Evolutionary conservation across 1,140 invertebrate species (phyloP).

Genomic region (Galendromus occidentalis): DNA sequence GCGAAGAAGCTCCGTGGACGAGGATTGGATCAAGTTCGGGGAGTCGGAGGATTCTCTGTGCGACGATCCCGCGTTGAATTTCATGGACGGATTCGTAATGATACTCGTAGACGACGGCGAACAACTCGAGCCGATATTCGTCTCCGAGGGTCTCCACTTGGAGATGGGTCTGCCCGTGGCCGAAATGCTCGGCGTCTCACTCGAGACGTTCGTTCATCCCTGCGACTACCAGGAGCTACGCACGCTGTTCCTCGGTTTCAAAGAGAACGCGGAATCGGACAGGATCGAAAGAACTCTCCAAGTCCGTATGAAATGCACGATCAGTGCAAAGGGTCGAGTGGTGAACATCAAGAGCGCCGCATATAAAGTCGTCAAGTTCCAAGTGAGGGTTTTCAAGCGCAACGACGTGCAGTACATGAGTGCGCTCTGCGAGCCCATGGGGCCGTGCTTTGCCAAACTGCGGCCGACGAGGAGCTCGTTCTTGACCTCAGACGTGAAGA

Average conservation of each 20-base stretch:
- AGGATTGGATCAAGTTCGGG: slow-evolving; percentile 13
- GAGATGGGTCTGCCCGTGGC: neutral
- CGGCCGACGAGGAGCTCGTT: slow-evolving; percentile 5
- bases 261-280: slow-evolving; percentile 27
- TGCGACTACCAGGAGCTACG: slow-evolving; percentile 82
- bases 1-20: neutral
- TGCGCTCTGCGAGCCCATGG: neutral
- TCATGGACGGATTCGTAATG: slow-evolving; percentile 8
- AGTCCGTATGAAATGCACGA: slow-evolving; percentile 68
- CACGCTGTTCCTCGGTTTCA: slow-evolving; percentile 41
- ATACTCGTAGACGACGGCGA: neutral
- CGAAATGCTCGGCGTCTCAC: neutral
- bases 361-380: slow-evolving; percentile 50
- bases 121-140: neutral
- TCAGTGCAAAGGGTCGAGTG: slow-evolving; percentile 68
- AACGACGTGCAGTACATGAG: neutral
- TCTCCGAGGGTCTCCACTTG: neutral
- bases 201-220: slow-evolving; percentile 80
- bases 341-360: slow-evolving; percentile 77
- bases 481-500: neutral
- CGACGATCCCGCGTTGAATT: neutral
- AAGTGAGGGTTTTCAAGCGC: neutral
- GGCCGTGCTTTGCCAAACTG: neutral
- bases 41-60: neutral
- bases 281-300: slow-evolving; percentile 36